These are phyloP conservation scores for Astreopora myriophthalma DNA, from an alignment of 64 coral and sea anemone genomes.

Conservation along the genomic window DNA sequence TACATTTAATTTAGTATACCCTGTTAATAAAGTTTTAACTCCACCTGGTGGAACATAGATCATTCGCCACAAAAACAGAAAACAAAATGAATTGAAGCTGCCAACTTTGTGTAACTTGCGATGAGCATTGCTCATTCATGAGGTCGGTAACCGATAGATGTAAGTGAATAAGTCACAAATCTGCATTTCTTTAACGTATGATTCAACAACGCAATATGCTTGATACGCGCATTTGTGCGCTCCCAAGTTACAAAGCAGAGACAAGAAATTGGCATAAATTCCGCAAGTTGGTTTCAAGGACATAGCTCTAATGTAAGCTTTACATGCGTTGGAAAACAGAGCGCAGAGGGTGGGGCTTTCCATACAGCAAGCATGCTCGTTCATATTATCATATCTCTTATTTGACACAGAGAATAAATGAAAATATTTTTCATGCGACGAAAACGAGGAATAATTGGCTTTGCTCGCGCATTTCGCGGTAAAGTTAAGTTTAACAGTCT, in stretches of 20 bases:
- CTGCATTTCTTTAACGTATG: neutral
- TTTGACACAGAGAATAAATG: conserved; percentile 26
- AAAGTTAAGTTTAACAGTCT: neutral
- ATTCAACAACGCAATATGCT: conserved; percentile 11
- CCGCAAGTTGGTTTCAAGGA: neutral
- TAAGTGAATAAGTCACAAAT: conserved; percentile 31
- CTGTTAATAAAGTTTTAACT: neutral
- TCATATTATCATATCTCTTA: conserved; percentile 27
- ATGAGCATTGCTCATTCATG: neutral
- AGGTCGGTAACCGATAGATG: neutral
- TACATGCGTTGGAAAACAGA: neutral
- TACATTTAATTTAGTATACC: neutral
- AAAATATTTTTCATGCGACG: neutral
- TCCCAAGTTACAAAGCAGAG: neutral
- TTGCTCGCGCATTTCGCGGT: neutral
- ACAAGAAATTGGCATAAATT: neutral
- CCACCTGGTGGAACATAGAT: neutral
- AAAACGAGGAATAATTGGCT: neutral
- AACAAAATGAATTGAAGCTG: neutral
- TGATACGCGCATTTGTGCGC: neutral
- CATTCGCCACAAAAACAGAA: neutral
- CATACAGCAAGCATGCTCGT: neutral
- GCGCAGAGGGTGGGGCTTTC: conserved; percentile 25
- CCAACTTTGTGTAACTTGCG: neutral
- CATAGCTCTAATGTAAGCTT: neutral